These are phyloP conservation scores for Agrotis clavis DNA, from an alignment of 2,888 invertebrate genomes.

Conservation along the genomic window DNA sequence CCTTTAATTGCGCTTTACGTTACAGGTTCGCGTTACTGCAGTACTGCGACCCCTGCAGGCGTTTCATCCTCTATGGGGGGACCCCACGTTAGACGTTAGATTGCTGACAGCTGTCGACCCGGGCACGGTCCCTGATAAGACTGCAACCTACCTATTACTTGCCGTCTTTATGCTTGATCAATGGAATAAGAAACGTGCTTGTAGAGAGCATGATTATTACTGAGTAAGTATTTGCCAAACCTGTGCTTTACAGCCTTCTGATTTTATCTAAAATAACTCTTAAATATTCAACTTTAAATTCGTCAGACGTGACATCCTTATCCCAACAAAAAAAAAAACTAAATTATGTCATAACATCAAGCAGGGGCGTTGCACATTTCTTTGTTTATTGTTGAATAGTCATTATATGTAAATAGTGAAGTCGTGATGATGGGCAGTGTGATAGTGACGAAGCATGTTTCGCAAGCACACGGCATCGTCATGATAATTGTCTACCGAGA, in stretches of 20 bases:
- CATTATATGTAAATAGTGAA: constrained; percentile 90
- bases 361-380: constrained; percentile 79
- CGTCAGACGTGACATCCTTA: constrained; percentile 63
- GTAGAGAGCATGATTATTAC: neutral
- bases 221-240: neutral
- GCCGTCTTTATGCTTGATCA: too few species aligned
- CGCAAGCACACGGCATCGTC: constrained; percentile 87
- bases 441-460: constrained; percentile 90
- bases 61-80: too few species aligned
- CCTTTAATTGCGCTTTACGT: too few species aligned
- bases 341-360: constrained; percentile 75
- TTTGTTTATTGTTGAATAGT: constrained; percentile 90
- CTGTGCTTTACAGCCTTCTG: neutral
- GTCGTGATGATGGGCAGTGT: constrained; percentile 89
- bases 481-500: constrained; percentile 87
- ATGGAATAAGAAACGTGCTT: too few species aligned
- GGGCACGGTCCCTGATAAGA: too few species aligned
- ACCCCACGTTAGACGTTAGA: too few species aligned
- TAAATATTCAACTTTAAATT: constrained; percentile 13
- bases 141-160: too few species aligned
- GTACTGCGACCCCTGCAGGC: too few species aligned
- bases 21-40: too few species aligned
- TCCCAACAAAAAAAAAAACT: constrained; percentile 64
- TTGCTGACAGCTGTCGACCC: too few species aligned
- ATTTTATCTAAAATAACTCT: constrained; percentile 15